phyloP scores from a whole-genome alignment of 2,113 vertebrate genomes.

The Peromyscus leucopus region DNA sequence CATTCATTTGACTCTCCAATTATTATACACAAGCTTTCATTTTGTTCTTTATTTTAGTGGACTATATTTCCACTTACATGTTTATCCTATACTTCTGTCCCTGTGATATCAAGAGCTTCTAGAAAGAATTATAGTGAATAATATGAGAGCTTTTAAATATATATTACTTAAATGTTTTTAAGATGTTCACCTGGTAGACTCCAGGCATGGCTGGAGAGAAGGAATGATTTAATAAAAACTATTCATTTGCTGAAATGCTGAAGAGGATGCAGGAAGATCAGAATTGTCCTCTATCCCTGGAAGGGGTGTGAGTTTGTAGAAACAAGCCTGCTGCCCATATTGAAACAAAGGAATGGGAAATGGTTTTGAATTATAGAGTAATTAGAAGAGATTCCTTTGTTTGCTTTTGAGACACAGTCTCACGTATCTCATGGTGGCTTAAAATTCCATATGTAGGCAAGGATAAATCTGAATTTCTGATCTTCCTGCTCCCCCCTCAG shows the following conservation, averaged over 20 bases:
- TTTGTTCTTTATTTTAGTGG: constrained; percentile 4
- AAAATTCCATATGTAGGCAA: background rate
- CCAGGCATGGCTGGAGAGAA: background rate
- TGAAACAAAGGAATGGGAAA: background rate
- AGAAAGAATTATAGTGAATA: background rate
- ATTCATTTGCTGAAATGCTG: background rate
- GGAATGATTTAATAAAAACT: background rate
- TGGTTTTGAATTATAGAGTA: background rate
- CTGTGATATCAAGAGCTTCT: background rate
- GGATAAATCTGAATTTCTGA: background rate
- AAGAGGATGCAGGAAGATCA: background rate
- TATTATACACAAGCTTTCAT: background rate
- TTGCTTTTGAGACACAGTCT: background rate
- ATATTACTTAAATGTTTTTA: background rate
- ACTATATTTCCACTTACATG: background rate
- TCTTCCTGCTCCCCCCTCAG: background rate
- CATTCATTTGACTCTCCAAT: background rate
- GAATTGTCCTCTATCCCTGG: background rate
- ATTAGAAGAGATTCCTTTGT: background rate
- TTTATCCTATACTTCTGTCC: background rate
- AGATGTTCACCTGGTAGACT: background rate
- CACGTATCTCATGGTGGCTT: background rate
- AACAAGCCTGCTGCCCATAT: background rate
- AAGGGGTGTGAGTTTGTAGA: background rate
- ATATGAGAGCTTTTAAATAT: background rate